Base-by-base conservation (phyloP, 2,113 vertebrate genomes). In the Trachemys scripta region DNA sequence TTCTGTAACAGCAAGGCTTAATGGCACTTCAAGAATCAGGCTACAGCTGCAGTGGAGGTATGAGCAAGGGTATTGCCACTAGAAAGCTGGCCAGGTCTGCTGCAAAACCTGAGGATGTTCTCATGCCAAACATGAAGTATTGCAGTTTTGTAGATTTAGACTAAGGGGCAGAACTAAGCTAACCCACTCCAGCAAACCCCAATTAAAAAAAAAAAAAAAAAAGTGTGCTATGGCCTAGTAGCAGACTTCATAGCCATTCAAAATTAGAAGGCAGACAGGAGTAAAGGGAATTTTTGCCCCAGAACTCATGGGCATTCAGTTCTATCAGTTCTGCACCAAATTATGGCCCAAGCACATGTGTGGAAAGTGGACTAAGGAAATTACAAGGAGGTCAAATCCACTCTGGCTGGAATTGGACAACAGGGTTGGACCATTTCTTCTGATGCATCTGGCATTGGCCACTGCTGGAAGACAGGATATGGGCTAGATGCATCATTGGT, bases 21-120 rank as follows among this genome's bases (percentile, higher is more conserved):
- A 62, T 85, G 35, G 85, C 81, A 72, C 57, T 94, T 89, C 91
- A 59, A 95, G 83, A 75, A 79, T 88, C 72, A 59, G 83, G 79
- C 76, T 53, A 56, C 81, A 95, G 92, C 89, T 92, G 87, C 51
- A 78, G 45, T 54, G 42, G 53, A 88, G 85, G 86, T 84, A 83
- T 11, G 80, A 90, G 49, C 53, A 17, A 56, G 92, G 69, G 79
- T 80, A 75, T 89, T 27, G 35, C 31, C 27, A 54, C 20, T n/a
- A 45, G 22, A 92, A 90, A 25, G 72, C 19, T 45, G 31, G 72
- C 22, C 38, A 76, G 38, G 22, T 42, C 72, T 38, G 22, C 19
- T 76, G 38, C 72, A 10, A 65, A 38, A 38, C 20, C 20, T 76
- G 38, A 38, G 19, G 22, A 38, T 20, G 38, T 35, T 65, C 62